These are phyloP conservation scores for Cantharis lateralis DNA, from an alignment of 2,888 invertebrate genomes.

Conservation along the genomic window DNA sequence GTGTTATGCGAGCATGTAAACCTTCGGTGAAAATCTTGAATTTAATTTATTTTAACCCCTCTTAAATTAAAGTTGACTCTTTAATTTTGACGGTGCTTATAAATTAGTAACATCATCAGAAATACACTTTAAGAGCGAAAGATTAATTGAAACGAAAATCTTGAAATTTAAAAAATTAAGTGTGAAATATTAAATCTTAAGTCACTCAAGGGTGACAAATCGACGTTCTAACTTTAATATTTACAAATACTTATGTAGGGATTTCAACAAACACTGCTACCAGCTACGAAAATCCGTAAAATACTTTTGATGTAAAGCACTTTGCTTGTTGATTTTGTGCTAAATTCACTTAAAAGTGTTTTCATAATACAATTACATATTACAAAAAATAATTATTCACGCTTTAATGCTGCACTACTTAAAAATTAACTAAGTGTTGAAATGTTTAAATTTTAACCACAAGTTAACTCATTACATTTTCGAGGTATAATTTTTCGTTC, in stretches of 20 bases:
- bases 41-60: constrained; percentile 21
- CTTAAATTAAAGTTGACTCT: constrained; percentile 7
- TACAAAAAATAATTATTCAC: not conserved
- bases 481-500: no score
- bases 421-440: no score
- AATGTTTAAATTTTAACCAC: no score
- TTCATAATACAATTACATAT: not conserved
- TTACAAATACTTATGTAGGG: constrained; percentile 11
- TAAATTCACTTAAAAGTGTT: not conserved
- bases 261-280: constrained; percentile 8
- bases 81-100: constrained; percentile 16
- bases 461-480: no score
- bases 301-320: constrained; percentile 13
- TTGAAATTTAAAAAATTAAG: not conserved
- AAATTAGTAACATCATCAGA: constrained; percentile 17
- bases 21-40: constrained; percentile 14
- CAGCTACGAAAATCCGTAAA: constrained; percentile 1
- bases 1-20: constrained; percentile 5
- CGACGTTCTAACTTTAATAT: constrained; percentile 10
- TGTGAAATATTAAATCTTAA: constrained; percentile 14
- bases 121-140: constrained; percentile 10
- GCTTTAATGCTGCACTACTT: not conserved
- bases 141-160: constrained; percentile 10
- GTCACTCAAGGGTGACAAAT: constrained; percentile 9
- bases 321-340: constrained; percentile 3